phyloP scores from a whole-genome alignment of 1,140 invertebrate species.

The Globodera ellingtonae region DNA sequence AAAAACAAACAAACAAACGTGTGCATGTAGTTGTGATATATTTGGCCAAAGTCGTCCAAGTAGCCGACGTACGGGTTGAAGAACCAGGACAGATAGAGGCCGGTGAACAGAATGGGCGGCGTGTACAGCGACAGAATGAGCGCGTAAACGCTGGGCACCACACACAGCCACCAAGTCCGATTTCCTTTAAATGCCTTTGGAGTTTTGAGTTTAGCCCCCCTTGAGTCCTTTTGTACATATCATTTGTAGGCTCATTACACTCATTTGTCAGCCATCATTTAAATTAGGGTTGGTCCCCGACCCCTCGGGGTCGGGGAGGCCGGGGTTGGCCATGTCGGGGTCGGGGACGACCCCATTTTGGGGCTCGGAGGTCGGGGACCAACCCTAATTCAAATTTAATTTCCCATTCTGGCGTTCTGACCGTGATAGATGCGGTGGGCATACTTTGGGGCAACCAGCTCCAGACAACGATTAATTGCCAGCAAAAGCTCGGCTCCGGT shows the following conservation, averaged over 20 bases:
- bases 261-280: no score
- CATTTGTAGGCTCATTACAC: no score
- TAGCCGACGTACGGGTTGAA: slow-evolving; percentile 37
- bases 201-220: no score
- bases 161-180: slow-evolving; percentile 1
- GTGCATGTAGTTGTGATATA: slow-evolving; percentile 15
- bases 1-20: neutral
- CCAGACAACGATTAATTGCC: slow-evolving; percentile 24
- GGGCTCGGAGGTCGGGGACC: no score
- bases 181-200: neutral
- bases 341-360: no score
- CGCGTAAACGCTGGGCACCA: slow-evolving; percentile 19
- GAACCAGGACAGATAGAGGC: slow-evolving; percentile 30
- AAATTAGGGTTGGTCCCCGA: no score
- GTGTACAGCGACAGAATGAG: slow-evolving; percentile 8
- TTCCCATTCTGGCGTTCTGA: neutral
- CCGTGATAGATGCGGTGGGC: slow-evolving; percentile 9
- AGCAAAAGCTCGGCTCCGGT: slow-evolving; percentile 26
- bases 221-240: no score
- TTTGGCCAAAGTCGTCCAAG: slow-evolving; percentile 18
- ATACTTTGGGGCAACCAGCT: slow-evolving; percentile 17
- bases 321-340: no score
- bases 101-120: slow-evolving; percentile 27
- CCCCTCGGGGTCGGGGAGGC: no score
- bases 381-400: no score